These are phyloP conservation scores for Napeogenes sylphis DNA, from an alignment of 2,888 invertebrate species.

Conservation along the genomic window DNA sequence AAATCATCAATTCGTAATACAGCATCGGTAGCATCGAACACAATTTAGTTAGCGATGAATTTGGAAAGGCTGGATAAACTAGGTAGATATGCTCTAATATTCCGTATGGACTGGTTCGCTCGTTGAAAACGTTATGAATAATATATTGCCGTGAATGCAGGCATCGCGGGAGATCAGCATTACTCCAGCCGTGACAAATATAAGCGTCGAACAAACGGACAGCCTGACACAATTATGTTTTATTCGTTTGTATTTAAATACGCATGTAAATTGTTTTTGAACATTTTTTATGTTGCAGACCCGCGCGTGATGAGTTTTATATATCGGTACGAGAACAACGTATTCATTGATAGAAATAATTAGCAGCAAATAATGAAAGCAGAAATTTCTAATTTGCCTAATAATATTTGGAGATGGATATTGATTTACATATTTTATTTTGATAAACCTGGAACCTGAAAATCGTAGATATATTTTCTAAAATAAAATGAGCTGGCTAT, in stretches of 20 bases:
- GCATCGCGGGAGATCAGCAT: constrained; percentile 51
- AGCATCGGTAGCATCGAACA: constrained; percentile 47
- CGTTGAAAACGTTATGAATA: constrained; percentile 73
- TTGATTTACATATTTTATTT: too few relatives aligned
- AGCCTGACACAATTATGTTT: constrained; percentile 35
- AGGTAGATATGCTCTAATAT: constrained; percentile 68
- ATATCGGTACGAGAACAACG: background rate
- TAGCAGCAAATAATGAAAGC: background rate
- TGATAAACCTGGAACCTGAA: too few relatives aligned
- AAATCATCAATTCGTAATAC: constrained; percentile 28
- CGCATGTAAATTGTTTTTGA: constrained; percentile 27
- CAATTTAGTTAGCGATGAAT: constrained; percentile 71
- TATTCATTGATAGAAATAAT: background rate
- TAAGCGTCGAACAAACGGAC: constrained; percentile 42
- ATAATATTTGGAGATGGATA: too few relatives aligned
- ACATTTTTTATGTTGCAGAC: background rate
- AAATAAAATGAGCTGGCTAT: too few relatives aligned
- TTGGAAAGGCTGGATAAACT: constrained; percentile 60
- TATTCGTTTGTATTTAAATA: constrained; percentile 30
- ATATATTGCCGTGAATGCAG: constrained; percentile 59
- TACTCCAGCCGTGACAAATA: constrained; percentile 49
- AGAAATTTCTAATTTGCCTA: too few relatives aligned
- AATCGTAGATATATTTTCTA: too few relatives aligned
- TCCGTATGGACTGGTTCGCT: constrained; percentile 65
- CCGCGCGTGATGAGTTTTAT: background rate